Evolutionary conservation across 2,113 vertebrate genomes (phyloP).

Genomic region (Tursiops truncatus): DNA sequence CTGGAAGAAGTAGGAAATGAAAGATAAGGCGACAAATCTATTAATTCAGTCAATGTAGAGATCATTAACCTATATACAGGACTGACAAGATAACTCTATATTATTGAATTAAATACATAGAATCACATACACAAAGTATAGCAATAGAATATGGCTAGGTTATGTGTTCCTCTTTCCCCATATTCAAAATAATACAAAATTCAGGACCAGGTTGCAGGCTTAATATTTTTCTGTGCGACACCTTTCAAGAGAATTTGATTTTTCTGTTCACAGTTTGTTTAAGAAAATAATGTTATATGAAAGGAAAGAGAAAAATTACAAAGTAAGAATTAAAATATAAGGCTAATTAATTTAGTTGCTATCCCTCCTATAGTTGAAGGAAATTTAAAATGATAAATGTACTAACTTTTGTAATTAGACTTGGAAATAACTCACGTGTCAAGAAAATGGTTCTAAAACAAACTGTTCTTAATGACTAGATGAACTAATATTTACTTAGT

Average conservation of each 20-base stretch:
- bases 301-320: slow-evolving; percentile 19
- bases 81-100: background rate
- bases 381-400: background rate
- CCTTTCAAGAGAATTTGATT: slow-evolving; percentile 8
- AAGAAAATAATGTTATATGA: slow-evolving; percentile 20
- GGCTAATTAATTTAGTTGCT: slow-evolving; percentile 10
- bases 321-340: slow-evolving; percentile 28
- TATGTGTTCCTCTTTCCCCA: background rate
- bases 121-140: background rate
- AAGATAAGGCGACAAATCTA: background rate
- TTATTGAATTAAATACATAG: background rate
- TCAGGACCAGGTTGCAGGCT: background rate
- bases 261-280: slow-evolving; percentile 23
- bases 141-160: background rate
- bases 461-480: background rate
- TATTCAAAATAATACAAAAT: background rate
- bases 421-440: background rate
- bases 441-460: slow-evolving; percentile 44
- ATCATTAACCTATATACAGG: background rate
- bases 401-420: background rate
- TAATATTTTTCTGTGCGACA: background rate
- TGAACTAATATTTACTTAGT: background rate
- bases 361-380: background rate
- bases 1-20: background rate
- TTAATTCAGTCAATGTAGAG: slow-evolving; percentile 3